phyloP scores from a whole-genome alignment of 2,888 invertebrate genomes.

The Drymonia ruficornis region DNA sequence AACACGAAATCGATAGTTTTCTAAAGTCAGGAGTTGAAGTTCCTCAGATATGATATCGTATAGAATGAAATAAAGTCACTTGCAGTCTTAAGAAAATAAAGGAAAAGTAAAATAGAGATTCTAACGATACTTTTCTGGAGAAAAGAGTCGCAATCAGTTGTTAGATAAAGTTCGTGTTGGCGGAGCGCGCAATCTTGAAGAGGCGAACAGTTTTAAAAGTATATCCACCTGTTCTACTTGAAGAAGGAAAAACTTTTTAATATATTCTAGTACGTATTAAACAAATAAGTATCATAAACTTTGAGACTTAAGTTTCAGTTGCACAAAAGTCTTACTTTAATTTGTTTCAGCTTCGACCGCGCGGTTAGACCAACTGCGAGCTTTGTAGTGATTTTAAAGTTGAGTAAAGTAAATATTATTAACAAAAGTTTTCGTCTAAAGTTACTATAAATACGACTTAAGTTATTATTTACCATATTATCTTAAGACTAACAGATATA shows the following conservation, averaged over 20 bases:
- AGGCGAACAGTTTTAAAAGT: conserved; percentile 70
- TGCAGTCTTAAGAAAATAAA: conserved; percentile 33
- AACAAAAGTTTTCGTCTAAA: neutral
- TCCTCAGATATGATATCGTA: conserved; percentile 20
- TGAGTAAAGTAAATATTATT: neutral
- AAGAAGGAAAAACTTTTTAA: conserved; percentile 44
- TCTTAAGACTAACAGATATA: no score
- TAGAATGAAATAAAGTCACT: conserved; percentile 22
- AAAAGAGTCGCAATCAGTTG: conserved; percentile 73
- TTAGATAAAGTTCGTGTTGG: conserved; percentile 72
- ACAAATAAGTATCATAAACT: conserved; percentile 40
- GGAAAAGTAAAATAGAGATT: conserved; percentile 54
- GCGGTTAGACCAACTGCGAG: conserved; percentile 5
- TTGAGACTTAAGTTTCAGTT: conserved; percentile 20
- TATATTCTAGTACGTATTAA: conserved; percentile 48
- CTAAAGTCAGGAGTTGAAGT: conserved; percentile 7
- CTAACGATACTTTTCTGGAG: conserved; percentile 64
- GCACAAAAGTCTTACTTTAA: conserved; percentile 25
- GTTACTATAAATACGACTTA: neutral
- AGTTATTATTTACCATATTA: neutral
- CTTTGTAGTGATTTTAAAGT: conserved; percentile 2
- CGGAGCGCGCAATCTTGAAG: conserved; percentile 67
- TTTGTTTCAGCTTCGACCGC: conserved; percentile 1
- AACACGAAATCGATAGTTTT: neutral
- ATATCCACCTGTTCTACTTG: conserved; percentile 58